Conservation (phyloP, 1,140 invertebrate species). For the Nilaparvata lugens region DNA sequence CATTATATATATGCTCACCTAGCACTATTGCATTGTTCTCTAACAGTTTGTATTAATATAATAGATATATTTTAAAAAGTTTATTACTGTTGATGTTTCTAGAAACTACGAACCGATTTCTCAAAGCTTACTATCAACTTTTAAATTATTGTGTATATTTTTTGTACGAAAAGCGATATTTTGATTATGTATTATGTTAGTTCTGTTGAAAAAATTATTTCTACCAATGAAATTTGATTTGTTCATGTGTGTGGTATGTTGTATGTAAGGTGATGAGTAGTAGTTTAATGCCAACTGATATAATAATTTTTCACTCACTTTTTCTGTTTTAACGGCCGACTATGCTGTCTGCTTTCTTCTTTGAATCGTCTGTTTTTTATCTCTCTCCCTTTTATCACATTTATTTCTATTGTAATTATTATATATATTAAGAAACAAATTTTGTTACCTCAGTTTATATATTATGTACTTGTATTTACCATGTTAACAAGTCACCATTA, state of each 20-base stretch:
- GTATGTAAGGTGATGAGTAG: neutral
- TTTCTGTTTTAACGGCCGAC: neutral
- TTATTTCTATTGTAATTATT: conserved; percentile 17
- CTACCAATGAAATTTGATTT: neutral
- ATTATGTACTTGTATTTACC: conserved; percentile 24
- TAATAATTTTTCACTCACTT: neutral
- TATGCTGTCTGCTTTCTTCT: neutral
- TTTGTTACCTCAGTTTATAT: conserved; percentile 25
- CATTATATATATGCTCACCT: too few species aligned
- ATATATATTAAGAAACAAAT: conserved; percentile 23
- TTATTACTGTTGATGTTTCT: too few species aligned
- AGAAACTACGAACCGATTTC: too few species aligned
- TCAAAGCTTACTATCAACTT: neutral
- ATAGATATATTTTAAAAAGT: too few species aligned
- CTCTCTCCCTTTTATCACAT: conserved; percentile 17
- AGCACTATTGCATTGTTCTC: too few species aligned
- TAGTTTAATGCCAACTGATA: neutral
- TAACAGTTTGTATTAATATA: too few species aligned
- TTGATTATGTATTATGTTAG: neutral
- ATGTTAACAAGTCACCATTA: conserved; percentile 24
- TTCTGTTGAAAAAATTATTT: neutral
- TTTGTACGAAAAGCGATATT: neutral
- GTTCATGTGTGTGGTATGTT: neutral
- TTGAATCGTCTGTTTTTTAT: conserved; percentile 13
- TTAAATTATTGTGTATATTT: neutral